These are phyloP conservation scores for Drosophila virilis DNA, from an alignment of 1,140 invertebrate genomes.

Conservation along the genomic window DNA sequence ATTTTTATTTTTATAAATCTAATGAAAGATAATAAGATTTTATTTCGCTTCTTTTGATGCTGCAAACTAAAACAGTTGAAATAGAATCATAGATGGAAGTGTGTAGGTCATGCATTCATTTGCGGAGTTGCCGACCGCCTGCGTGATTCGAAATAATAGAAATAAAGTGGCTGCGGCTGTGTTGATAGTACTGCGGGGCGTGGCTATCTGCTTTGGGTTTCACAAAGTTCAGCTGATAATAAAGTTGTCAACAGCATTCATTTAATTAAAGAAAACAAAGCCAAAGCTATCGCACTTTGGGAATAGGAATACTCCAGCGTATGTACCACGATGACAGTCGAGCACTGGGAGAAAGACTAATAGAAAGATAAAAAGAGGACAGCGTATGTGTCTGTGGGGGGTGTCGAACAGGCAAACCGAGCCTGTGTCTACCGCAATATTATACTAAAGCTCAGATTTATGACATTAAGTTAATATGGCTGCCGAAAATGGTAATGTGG, in stretches of 20 bases:
- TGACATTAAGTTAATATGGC: conserved; percentile 70
- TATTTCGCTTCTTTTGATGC: conserved; percentile 81
- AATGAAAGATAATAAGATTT: conserved; percentile 82
- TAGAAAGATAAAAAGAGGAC: neutral
- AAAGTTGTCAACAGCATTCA: conserved; percentile 82
- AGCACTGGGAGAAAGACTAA: neutral
- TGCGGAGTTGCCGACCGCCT: conserved; percentile 12
- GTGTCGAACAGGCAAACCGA: conserved; percentile 21
- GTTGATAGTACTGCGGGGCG: conserved; percentile 8
- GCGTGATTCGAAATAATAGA: conserved; percentile 75
- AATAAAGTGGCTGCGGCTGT: conserved; percentile 70
- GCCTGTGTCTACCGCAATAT: conserved; percentile 33
- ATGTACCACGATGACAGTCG: conserved; percentile 10
- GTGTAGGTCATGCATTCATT: conserved; percentile 6
- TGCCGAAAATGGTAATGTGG: conserved; percentile 65
- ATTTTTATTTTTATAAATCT: conserved; percentile 80
- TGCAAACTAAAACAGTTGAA: conserved; percentile 79
- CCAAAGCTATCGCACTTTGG: conserved; percentile 69
- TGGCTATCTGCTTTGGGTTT: conserved; percentile 36
- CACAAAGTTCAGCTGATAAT: conserved; percentile 79
- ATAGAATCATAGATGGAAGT: conserved; percentile 53
- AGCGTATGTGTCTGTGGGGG: neutral
- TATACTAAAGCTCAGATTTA: conserved; percentile 70
- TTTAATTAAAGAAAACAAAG: conserved; percentile 82
- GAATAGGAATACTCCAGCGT: conserved; percentile 55